A percentile compares a stretch with the other conserved stretches of the same genome.
These are phyloP conservation scores for Macrosoma leucophasiata DNA, from an alignment of 2,888 invertebrate genomes.

Conservation along the genomic window DNA sequence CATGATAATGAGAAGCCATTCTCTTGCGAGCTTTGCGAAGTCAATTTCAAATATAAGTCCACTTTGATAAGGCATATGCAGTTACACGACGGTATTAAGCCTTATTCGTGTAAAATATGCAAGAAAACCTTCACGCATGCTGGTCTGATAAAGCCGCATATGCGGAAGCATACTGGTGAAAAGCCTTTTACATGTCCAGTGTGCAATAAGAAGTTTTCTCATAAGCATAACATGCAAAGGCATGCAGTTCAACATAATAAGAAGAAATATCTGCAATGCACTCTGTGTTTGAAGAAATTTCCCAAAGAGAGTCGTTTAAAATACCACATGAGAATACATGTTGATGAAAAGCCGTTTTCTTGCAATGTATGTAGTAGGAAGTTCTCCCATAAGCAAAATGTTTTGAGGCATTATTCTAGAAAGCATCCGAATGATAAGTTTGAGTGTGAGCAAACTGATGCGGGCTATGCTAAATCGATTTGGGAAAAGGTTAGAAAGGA, in stretches of 20 bases:
- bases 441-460: slow-evolving; percentile 42
- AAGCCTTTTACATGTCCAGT: slow-evolving; percentile 37
- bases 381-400: slow-evolving; percentile 55
- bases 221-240: slow-evolving; percentile 51
- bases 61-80: slow-evolving; percentile 44
- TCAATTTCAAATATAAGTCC: slow-evolving; percentile 45
- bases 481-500: slow-evolving; percentile 39
- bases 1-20: slow-evolving; percentile 31
- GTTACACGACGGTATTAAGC: slow-evolving; percentile 37
- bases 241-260: slow-evolving; percentile 42
- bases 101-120: slow-evolving; percentile 35
- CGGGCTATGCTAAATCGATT: slow-evolving; percentile 40
- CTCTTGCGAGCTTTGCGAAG: slow-evolving; percentile 30
- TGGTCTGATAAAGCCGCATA: slow-evolving; percentile 39
- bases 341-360: slow-evolving; percentile 43
- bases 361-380: slow-evolving; percentile 45
- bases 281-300: slow-evolving; percentile 48
- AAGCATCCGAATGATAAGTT: slow-evolving; percentile 49
- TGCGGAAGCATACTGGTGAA: slow-evolving; percentile 44
- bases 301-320: slow-evolving; percentile 48
- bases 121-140: slow-evolving; percentile 32
- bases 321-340: slow-evolving; percentile 53
- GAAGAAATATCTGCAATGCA: slow-evolving; percentile 43
- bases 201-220: slow-evolving; percentile 46
- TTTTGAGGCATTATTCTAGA: slow-evolving; percentile 45